Percentiles rank a stretch among this genome's conserved stretches.
Evolutionary conservation across 2,888 invertebrate species (phyloP).

Genomic region (Sinotaia quadrata): DNA sequence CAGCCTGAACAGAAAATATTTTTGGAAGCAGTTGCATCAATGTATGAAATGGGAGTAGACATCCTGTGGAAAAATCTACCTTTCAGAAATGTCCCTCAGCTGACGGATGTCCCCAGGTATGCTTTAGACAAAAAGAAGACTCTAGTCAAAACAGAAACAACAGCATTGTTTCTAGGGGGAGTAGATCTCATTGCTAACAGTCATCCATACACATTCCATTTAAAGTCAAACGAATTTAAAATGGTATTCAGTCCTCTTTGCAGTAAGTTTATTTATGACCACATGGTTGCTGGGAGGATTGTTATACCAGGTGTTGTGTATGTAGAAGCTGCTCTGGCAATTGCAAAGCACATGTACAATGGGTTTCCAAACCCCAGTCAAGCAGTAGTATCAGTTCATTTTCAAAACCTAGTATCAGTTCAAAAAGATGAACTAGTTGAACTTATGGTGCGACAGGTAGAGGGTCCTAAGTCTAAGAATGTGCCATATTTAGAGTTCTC

Average conservation of each 20-base stretch:
- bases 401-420: no score
- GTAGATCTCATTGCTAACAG: slow-evolving; percentile 23
- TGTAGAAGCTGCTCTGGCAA: no score
- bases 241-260: background rate
- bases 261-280: slow-evolving; percentile 40
- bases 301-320: slow-evolving; percentile 45
- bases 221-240: no score
- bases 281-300: slow-evolving; percentile 40
- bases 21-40: slow-evolving; percentile 25
- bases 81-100: no score
- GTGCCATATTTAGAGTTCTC: no score
- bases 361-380: no score
- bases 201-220: slow-evolving; percentile 16
- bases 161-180: slow-evolving; percentile 19
- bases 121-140: slow-evolving; percentile 35
- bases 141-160: slow-evolving; percentile 23
- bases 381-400: no score
- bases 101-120: slow-evolving; percentile 42
- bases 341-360: no score
- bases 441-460: no score
- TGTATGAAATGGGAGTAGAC: slow-evolving; percentile 35
- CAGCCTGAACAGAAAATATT: slow-evolving; percentile 29
- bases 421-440: no score
- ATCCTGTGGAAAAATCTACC: no score
- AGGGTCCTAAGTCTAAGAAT: no score